Evolutionary conservation across 2,797 vertebrate genomes (phyloP), one percentile per base, ranked within the genome.

Genomic region (Dendrocincla tyrannina): DNA sequence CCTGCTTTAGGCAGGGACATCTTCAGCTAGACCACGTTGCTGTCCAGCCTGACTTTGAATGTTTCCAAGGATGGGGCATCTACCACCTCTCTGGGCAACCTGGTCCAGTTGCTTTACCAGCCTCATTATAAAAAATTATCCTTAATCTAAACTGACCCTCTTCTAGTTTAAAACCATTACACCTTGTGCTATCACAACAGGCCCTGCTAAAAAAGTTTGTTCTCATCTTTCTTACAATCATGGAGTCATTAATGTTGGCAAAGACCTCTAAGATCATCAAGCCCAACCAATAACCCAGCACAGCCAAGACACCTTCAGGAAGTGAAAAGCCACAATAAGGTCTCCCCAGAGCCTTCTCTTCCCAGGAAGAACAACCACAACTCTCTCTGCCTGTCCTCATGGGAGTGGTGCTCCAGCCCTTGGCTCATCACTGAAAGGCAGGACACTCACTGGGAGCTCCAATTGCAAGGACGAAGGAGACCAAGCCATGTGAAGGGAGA

Each of bases 181-280:
- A 9, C 6, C 7, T 66, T 3, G 0, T 46, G 17, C 9, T 33
- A 8, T 39, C 8, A 3, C 10, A 72, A 32, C 4, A 59, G 37
- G 9, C 46, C 46, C 18, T 44, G 13, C 52, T 58, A 11, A 59
- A 41, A 41, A 84, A 16, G 37, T 53, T 72, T 52, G 22, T 59
- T 27, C 18, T 72, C 64, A 11, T 35, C 18, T 66, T 53, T 73
- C 17, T 41, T 32, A 32, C 11, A 58, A 52, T 41, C 33, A 28
- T 35, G 53, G 7, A 32, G 59, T 59, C 15, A 24, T 24, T 32
- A n/a, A 41, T 30, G 17, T 32, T 78, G 39, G 59, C 35, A 73
- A 41, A 78, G 39, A 78, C 13, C 7, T 47, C 46, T 47, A 27
- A 46, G 30, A 35, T 58, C 6, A 62, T 69, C 13, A n/a, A 73